Evolutionary conservation across 37 sponge, comb jelly and placozoan species (phyloP).

Genomic region (Beroe forskalii): DNA sequence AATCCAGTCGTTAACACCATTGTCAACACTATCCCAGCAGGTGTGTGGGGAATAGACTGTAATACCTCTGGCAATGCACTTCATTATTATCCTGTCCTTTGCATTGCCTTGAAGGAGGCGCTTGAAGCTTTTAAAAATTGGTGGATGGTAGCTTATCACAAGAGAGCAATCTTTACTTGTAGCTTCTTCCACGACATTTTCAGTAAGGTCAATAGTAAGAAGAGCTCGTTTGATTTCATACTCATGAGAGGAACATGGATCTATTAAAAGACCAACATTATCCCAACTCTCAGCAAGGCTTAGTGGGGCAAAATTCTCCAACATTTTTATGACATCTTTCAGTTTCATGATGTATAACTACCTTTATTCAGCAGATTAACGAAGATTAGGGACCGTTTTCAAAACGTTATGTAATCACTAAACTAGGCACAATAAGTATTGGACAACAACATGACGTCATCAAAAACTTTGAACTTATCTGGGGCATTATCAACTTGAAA

Average conservation of each 20-base stretch:
- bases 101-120: constrained; percentile 74
- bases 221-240: constrained; percentile 66
- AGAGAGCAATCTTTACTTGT: constrained; percentile 65
- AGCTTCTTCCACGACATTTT: constrained; percentile 78
- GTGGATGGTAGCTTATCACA: constrained; percentile 91
- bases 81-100: constrained; percentile 87
- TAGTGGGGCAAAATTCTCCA: constrained; percentile 77
- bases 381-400: too few species aligned
- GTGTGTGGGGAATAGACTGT: constrained; percentile 97
- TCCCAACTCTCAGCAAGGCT: constrained; percentile 83
- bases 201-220: constrained; percentile 93
- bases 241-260: constrained; percentile 67
- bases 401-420: too few species aligned
- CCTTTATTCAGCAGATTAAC: too few species aligned
- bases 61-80: constrained; percentile 71
- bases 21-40: constrained; percentile 74
- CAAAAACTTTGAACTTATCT: too few species aligned
- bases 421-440: too few species aligned
- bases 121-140: constrained; percentile 84
- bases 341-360: too few species aligned
- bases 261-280: constrained; percentile 90
- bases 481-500: too few species aligned
- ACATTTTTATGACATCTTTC: constrained; percentile 51
- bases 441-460: too few species aligned
- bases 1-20: constrained; percentile 95